Conservation (phyloP, 2,797 vertebrate species). For the Paratrypauchen microcephalus region DNA sequence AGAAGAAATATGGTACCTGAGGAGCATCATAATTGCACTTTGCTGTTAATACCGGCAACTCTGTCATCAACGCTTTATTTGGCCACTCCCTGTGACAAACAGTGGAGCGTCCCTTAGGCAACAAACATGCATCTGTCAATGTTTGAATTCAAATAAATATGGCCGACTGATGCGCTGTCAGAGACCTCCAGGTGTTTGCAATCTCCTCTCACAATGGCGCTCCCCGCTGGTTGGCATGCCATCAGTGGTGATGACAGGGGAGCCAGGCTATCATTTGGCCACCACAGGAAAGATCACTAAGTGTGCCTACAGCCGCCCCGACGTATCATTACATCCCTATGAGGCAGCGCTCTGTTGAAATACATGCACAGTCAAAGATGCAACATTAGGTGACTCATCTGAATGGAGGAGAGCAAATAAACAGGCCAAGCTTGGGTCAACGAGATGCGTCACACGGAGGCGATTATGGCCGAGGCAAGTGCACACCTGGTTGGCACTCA, state of each 20-base stretch:
- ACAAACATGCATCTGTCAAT: conserved; percentile 54
- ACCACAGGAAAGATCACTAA: conserved; percentile 51
- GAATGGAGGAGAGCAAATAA: conserved; percentile 31
- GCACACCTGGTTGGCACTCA: conserved; percentile 15
- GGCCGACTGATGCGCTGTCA: conserved; percentile 40
- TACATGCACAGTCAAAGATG: conserved; percentile 24
- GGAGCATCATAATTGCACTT: conserved; percentile 52
- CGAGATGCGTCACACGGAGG: conserved; percentile 27
- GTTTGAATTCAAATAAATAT: conserved; percentile 51
- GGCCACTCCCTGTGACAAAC: conserved; percentile 52
- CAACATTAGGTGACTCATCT: conserved; percentile 52
- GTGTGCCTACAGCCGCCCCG: conserved; percentile 36
- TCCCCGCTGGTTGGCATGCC: conserved; percentile 38
- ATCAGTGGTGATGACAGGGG: conserved; percentile 57
- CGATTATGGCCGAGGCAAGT: conserved; percentile 34
- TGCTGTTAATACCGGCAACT: conserved; percentile 26
- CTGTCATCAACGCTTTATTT: conserved; percentile 35
- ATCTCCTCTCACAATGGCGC: conserved; percentile 43
- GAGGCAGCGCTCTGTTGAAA: conserved; percentile 32
- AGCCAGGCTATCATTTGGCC: conserved; percentile 61
- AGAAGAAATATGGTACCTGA: conserved; percentile 29
- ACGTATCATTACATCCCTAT: conserved; percentile 55
- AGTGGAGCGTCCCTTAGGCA: conserved; percentile 33
- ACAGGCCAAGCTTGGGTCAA: conserved; percentile 29
- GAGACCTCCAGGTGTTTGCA: conserved; percentile 62